Percentiles rank a stretch among this genome's conserved stretches.
These are phyloP conservation scores for Pleuronectes platessa DNA, from an alignment of 2,113 vertebrate genomes.

Conservation along the genomic window DNA sequence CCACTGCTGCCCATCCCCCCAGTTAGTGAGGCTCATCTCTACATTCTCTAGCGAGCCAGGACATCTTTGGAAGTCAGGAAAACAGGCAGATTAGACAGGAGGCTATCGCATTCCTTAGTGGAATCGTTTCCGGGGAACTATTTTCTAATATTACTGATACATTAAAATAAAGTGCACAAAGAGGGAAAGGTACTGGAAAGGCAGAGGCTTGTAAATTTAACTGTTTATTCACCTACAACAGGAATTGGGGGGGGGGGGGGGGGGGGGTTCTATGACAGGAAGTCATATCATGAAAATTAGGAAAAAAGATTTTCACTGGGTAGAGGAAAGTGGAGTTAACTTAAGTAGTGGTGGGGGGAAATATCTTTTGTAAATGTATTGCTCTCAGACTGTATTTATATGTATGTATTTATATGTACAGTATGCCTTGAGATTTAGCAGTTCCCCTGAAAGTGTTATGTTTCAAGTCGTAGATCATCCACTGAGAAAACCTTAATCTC, in stretches of 20 bases:
- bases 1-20: constrained; percentile 55
- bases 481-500: neutral
- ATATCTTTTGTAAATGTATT: constrained; percentile 16
- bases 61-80: constrained; percentile 63
- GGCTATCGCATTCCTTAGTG: constrained; percentile 19
- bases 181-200: constrained; percentile 3
- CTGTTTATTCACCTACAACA: constrained; percentile 21
- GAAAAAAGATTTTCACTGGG: constrained; percentile 20
- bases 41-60: constrained; percentile 66
- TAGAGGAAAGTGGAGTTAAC: constrained; percentile 16
- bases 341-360: constrained; percentile 4
- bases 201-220: constrained; percentile 28
- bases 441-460: neutral
- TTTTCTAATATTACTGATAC: constrained; percentile 30
- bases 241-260: constrained; percentile 5
- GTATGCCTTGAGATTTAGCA: constrained; percentile 18
- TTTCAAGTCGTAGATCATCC: neutral
- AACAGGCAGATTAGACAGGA: constrained; percentile 54
- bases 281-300: constrained; percentile 16
- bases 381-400: constrained; percentile 23
- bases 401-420: too few species aligned
- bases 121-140: constrained; percentile 27
- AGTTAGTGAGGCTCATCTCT: constrained; percentile 51
- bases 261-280: constrained; percentile 21
- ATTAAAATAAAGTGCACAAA: constrained; percentile 7